Evolutionary conservation across 2,797 vertebrate genomes (phyloP).

Genomic region (Crocodylus rhombifer): DNA sequence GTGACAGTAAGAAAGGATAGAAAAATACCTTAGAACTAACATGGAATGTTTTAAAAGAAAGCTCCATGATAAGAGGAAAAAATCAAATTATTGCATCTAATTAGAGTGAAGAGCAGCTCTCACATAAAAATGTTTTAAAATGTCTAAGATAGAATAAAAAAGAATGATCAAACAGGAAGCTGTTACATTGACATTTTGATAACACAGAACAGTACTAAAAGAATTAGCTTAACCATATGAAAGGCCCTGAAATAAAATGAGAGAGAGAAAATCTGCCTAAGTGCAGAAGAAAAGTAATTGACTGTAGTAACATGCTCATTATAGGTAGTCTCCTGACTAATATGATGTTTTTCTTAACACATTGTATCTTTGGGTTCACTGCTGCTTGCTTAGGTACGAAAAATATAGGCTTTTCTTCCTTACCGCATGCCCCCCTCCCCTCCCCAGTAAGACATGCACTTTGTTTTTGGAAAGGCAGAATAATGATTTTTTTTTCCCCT

Average conservation of each 20-base stretch:
- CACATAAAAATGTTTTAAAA: not conserved
- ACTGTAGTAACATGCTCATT: not conserved
- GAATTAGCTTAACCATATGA: not conserved
- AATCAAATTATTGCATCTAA: not conserved
- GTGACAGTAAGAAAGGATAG: not conserved
- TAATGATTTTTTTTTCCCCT: too few relatives aligned
- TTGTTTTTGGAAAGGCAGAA: too few relatives aligned
- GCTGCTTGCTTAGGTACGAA: too few relatives aligned
- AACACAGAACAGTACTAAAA: not conserved
- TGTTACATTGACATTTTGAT: not conserved
- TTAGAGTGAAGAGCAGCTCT: not conserved
- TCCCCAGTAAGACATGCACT: too few relatives aligned
- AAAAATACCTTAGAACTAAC: not conserved
- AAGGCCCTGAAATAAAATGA: constrained; percentile 19
- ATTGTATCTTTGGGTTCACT: not conserved
- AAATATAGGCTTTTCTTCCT: too few relatives aligned
- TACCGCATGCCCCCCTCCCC: too few relatives aligned
- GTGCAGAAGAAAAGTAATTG: not conserved
- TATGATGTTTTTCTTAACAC: not conserved
- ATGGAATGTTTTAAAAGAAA: not conserved
- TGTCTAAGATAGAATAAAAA: not conserved
- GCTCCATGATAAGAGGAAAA: not conserved
- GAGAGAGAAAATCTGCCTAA: not conserved
- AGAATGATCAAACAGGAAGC: not conserved
- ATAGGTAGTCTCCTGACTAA: not conserved